Base-by-base conservation (phyloP, 1,140 invertebrate genomes). In the Pachyrhynchus sulphureomaculatus region DNA sequence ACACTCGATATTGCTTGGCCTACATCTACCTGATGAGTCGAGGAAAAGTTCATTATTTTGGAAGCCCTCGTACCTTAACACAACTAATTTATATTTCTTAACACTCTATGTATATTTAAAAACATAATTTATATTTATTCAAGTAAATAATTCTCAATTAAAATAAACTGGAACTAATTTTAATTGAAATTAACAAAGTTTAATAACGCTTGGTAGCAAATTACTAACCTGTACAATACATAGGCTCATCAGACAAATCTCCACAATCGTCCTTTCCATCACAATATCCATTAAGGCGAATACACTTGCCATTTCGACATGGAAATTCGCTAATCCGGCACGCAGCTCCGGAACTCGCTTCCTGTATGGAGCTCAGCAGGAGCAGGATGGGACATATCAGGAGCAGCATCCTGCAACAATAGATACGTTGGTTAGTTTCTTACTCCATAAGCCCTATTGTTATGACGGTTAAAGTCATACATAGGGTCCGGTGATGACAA, bases 201-300 rank as follows among this genome's bases (percentile, higher is more conserved):
- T 37, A 15, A 37, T 15, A 18, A 3, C 36, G 5, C 17, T 37
- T 15, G 36, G 6, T 37, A 47, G 21, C n/a, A 32, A 18, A 47
- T 34, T 37, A 57, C 59, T 45, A 10, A 88, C 87, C 86, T 72
- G 89, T 90, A 75, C 92, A 95, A 68, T 86, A 84, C 53, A 83
- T 76, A 15, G 91, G 90, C 76, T 95, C 92, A 75, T 95, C 92
- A 62, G 87, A 90, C 48, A 82, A 81, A 77, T 93, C 91, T 10
- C 86, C 85, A 72, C 92, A 94, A 75, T 95, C 90, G 73, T 90
- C 83, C 63, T 78, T 77, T 24, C 89, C 90, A 75, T 95, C 91
- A 76, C 92, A 95, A 75, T 89, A 95, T 56, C 85, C 83, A 76
- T 93, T 90, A 44, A 89, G 81, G n/a, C 88, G 85, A 62, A 94